phyloP scores from a whole-genome alignment of 2,797 vertebrate species.

The Meriones psammophilus region DNA sequence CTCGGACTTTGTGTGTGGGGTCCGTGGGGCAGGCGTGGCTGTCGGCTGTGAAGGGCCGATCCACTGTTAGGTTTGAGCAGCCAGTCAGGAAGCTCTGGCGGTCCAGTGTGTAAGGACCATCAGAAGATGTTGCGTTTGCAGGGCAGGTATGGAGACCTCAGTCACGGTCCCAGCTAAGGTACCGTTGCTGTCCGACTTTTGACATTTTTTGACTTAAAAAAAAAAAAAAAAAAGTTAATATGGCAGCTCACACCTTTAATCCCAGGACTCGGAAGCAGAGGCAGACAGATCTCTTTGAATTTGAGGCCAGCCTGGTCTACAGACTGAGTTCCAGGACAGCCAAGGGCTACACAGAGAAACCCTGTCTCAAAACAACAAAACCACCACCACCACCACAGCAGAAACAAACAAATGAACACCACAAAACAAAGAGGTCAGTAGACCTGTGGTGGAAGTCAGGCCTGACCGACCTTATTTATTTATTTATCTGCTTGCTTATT shows the following conservation, averaged over 20 bases:
- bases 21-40: not conserved
- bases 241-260: no score
- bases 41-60: not conserved
- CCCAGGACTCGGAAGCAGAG: not conserved
- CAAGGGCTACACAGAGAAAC: not conserved
- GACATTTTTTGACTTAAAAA: not conserved
- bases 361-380: not conserved
- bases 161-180: not conserved
- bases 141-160: not conserved
- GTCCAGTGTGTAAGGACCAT: not conserved
- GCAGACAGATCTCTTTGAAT: not conserved
- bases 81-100: not conserved
- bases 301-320: not conserved
- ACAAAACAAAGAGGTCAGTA: not conserved
- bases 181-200: not conserved
- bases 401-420: not conserved
- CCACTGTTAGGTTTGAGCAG: not conserved
- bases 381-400: no score
- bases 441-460: not conserved
- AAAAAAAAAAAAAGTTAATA: no score
- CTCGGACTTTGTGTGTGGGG: not conserved
- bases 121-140: not conserved
- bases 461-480: no score
- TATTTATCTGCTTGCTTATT: no score
- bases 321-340: not conserved